A percentile compares a stretch with the other conserved stretches of the same genome.
These are phyloP conservation scores for Pantherophis alleghaniensis DNA, from an alignment of 2,797 vertebrate species.

Conservation along the genomic window DNA sequence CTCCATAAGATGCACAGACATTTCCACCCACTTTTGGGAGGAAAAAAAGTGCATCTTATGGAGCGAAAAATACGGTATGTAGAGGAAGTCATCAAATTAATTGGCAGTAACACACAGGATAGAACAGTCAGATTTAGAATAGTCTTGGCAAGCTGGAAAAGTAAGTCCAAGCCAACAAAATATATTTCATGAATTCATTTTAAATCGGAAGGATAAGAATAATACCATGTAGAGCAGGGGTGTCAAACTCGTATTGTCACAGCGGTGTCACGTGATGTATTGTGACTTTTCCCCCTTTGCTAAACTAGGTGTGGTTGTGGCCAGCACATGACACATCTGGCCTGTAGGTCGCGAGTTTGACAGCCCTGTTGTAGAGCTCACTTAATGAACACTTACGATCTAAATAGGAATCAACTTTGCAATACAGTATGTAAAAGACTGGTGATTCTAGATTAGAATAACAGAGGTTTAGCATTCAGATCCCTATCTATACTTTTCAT, in stretches of 20 bases:
- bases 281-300: no score
- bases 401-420: background rate
- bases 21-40: no score
- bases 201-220: no score
- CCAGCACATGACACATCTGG: no score
- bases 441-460: background rate
- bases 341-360: no score
- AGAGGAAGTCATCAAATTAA: background rate
- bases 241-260: no score
- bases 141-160: background rate
- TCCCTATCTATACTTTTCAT: background rate
- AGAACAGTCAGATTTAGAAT: background rate
- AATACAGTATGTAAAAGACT: background rate
- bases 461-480: background rate
- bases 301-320: no score
- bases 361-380: background rate
- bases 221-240: background rate
- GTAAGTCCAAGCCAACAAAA: background rate
- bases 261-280: no score
- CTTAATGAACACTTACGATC: background rate
- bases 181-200: background rate
- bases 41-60: no score
- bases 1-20: no score
- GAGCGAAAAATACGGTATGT: background rate
- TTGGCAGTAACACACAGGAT: background rate